phyloP scores from a whole-genome alignment of 1,140 invertebrate species.

The Colletes gigas region DNA sequence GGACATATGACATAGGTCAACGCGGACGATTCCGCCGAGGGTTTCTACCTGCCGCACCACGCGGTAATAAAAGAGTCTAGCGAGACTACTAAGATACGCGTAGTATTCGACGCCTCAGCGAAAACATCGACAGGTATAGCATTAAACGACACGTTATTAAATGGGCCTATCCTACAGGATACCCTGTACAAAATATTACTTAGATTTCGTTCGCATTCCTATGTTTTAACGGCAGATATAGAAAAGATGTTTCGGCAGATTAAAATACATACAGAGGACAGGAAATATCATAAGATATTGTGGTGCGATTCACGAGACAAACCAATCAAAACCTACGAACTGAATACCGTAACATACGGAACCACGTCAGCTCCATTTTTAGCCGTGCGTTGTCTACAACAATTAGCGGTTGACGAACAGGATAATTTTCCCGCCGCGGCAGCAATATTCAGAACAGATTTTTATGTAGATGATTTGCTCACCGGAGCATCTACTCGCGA shows the following conservation, averaged over 20 bases:
- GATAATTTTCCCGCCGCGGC: background rate
- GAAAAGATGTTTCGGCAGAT: slow-evolving; percentile 12
- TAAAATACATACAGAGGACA: background rate
- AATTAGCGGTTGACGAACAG: background rate
- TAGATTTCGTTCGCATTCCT: background rate
- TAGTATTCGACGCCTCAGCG: slow-evolving; percentile 6
- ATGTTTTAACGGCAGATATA: background rate
- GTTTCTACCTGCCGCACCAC: slow-evolving; percentile 3
- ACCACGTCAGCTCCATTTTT: background rate
- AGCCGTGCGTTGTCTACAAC: background rate
- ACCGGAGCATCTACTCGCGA: no score
- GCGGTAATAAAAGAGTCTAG: slow-evolving; percentile 9
- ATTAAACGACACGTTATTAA: background rate
- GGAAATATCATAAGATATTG: background rate
- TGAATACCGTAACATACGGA: background rate
- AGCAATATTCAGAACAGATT: background rate
- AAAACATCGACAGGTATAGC: background rate
- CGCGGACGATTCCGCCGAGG: background rate
- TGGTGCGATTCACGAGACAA: background rate
- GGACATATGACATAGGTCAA: background rate
- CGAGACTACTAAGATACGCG: background rate
- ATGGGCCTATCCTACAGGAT: background rate
- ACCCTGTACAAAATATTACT: background rate
- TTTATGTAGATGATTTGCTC: slow-evolving; percentile 4
- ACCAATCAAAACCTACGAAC: background rate